Conservation (phyloP, 2,888 invertebrate species). For the Ophioninae sp. region DNA sequence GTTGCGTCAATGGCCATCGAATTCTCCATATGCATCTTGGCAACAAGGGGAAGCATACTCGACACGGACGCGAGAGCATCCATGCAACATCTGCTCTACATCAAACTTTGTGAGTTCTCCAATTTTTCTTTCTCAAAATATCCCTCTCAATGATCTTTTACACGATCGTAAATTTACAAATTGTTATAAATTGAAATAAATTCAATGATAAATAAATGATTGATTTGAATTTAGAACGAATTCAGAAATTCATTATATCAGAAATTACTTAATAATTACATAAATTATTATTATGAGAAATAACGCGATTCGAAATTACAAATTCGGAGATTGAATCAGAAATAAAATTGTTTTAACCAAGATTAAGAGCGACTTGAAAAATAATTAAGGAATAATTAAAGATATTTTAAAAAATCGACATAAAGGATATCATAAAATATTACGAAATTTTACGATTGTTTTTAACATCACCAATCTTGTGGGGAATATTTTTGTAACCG, state of each 20-base stretch:
- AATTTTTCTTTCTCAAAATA: neutral
- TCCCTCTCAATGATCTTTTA: neutral
- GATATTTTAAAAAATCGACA: too few relatives aligned
- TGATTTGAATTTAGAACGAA: too few relatives aligned
- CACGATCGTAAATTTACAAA: too few relatives aligned
- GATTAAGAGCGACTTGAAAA: neutral
- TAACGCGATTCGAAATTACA: neutral
- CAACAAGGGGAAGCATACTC: slow-evolving; percentile 90
- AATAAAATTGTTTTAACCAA: too few relatives aligned
- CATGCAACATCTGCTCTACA: slow-evolving; percentile 91
- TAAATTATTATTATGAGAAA: too few relatives aligned
- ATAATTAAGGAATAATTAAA: neutral
- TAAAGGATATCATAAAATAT: too few relatives aligned
- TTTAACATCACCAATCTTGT: neutral
- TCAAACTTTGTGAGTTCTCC: slow-evolving; percentile 86
- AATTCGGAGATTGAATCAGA: neutral
- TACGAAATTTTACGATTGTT: neutral
- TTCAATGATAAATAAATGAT: neutral
- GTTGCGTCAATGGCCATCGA: slow-evolving; percentile 86
- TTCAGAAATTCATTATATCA: too few relatives aligned
- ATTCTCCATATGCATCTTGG: slow-evolving; percentile 87
- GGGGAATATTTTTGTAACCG: neutral
- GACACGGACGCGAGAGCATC: slow-evolving; percentile 88
- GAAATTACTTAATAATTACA: too few relatives aligned
- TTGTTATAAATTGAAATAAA: neutral